A percentile compares a stretch with the other conserved stretches of the same genome.
Conservation (phyloP, 2,888 invertebrate species). For the Gymnocheta viridis region DNA sequence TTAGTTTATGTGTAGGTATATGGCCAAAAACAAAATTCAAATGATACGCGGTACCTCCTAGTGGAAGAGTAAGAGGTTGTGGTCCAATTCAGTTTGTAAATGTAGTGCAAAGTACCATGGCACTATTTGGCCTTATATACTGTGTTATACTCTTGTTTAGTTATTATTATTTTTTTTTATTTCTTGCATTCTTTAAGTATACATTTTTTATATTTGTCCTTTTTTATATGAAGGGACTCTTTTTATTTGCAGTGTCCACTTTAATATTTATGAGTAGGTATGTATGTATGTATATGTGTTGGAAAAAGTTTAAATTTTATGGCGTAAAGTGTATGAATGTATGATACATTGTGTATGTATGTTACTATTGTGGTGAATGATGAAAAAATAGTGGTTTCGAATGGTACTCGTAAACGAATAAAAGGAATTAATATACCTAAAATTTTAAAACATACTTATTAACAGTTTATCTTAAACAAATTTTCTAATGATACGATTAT, state of each 20-base stretch:
- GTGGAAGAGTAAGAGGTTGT: conserved; percentile 55
- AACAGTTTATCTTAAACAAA: no score
- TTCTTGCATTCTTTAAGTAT: conserved; percentile 1
- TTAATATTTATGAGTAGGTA: conserved; percentile 37
- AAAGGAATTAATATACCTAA: no score
- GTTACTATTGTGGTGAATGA: no score
- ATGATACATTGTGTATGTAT: no score
- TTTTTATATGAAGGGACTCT: conserved; percentile 45
- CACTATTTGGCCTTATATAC: conserved; percentile 77
- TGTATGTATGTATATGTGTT: neutral
- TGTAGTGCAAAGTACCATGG: conserved; percentile 76
- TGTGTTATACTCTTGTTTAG: conserved; percentile 70
- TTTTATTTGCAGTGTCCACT: conserved; percentile 50
- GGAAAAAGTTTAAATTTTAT: conserved; percentile 5
- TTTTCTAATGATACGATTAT: no score
- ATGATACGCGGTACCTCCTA: neutral
- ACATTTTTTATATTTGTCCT: conserved; percentile 19
- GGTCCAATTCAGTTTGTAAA: conserved; percentile 65
- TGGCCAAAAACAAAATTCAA: conserved; percentile 14
- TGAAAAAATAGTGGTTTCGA: no score
- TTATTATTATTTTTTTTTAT: conserved; percentile 50
- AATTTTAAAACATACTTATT: no score
- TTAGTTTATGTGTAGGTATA: conserved; percentile 16
- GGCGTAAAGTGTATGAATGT: no score
- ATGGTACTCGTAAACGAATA: no score